Base-by-base conservation (phyloP, 2,888 invertebrate species). In the Cryptocheilus praepositus region DNA sequence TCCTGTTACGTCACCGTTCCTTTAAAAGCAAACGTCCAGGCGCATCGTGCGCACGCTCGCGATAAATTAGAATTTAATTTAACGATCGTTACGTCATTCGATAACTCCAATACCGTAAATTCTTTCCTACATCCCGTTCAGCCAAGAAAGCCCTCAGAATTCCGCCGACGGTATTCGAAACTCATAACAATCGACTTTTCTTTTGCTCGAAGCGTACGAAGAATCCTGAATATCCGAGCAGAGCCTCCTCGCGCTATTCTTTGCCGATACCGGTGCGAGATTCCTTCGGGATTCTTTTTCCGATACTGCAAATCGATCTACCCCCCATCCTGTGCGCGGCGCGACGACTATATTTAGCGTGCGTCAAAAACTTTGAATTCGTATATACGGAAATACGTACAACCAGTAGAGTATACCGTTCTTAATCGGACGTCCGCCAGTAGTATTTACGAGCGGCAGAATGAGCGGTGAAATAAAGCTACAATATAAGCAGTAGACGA, bases 1-100 rank as follows among this genome's bases (percentile, higher is more conserved):
- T 54, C 51, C 62, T 51, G 19, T 77, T 76, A 58, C 77, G 63
- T 73, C 78, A 77, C 60, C 60, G 67, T 52, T 57, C 28, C 58
- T 58, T 53, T 69, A 67, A 68, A 60, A 52, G 19, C 19, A 15
- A 15, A 15, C 49, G n/a, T 18, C 19, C 49, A 19, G 16, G 25
- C 25, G 25, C 19, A 8, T 49, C 19, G 5, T 1, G n/a, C 49
- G 2, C 5, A 25, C 25, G 25, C 19, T 51, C 52, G 52, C 21
- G 19, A 52, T 52, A 1, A n/a, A 49, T 36, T 36, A 11, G 13
- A 36, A 43, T 56, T 56, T 15, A 13, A n/a, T 19, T 56, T 56
- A 56, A 56, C 19, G 56, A 56, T 54, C 56, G 21, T 43, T 19
- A 13, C 13, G 43, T 56, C 43, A 15, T 44, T 18, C 16, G 13